A percentile compares a stretch with the other conserved stretches of the same genome.
These are phyloP conservation scores for Nycticryphes semicollaris DNA, from an alignment of 2,113 vertebrate species.

Conservation along the genomic window DNA sequence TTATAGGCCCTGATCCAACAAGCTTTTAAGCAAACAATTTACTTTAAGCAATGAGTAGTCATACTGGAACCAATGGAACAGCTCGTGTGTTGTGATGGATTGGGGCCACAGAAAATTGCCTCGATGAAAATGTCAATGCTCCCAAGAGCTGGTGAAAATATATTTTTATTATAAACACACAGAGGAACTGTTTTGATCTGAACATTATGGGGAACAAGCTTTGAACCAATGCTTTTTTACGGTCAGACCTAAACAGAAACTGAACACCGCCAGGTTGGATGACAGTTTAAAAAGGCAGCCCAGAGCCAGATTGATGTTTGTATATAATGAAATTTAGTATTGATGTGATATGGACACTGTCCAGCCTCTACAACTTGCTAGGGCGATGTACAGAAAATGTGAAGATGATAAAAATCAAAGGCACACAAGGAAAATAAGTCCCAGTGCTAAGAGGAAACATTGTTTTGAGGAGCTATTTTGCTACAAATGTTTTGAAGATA, in stretches of 20 bases:
- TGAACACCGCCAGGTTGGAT: slow-evolving; percentile 65
- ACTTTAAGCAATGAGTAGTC: slow-evolving; percentile 53
- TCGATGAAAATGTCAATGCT: slow-evolving; percentile 68
- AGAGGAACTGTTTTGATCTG: slow-evolving; percentile 70
- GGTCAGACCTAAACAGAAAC: slow-evolving; percentile 69
- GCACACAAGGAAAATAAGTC: neutral
- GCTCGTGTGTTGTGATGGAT: slow-evolving; percentile 60
- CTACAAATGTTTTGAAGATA: slow-evolving; percentile 25
- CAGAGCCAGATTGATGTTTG: slow-evolving; percentile 71
- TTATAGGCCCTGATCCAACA: slow-evolving; percentile 53
- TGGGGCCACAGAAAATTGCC: slow-evolving; percentile 67
- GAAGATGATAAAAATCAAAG: slow-evolving; percentile 54
- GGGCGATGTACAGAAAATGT: neutral
- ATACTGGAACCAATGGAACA: slow-evolving; percentile 51
- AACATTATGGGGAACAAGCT: slow-evolving; percentile 71
- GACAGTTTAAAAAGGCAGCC: slow-evolving; percentile 68
- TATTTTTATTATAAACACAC: slow-evolving; percentile 74
- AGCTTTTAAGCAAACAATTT: slow-evolving; percentile 68
- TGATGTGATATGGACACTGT: slow-evolving; percentile 64
- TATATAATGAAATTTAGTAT: slow-evolving; percentile 72
- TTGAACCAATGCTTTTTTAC: slow-evolving; percentile 69
- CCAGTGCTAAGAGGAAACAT: neutral
- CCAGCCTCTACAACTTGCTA: slow-evolving; percentile 51
- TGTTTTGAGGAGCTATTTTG: neutral
- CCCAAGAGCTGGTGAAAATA: slow-evolving; percentile 69